A percentile compares a stretch with the other conserved stretches of the same genome.
These are phyloP conservation scores for Diarsia brunnea DNA, from an alignment of 2,888 invertebrate species.

Conservation along the genomic window DNA sequence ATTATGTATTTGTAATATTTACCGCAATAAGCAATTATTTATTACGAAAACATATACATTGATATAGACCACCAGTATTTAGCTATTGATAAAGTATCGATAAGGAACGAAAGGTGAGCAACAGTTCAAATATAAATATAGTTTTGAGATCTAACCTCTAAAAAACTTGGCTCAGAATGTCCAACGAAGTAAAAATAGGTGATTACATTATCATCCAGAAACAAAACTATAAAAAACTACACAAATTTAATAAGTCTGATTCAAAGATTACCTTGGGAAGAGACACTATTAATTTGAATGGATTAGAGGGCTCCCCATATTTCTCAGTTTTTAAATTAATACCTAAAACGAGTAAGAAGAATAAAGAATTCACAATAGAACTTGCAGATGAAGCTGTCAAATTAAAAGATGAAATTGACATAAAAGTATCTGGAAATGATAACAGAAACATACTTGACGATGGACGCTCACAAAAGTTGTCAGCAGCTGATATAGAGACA, in stretches of 20 bases:
- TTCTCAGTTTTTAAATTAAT: conserved; percentile 95
- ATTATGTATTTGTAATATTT: neutral
- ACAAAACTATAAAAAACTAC: conserved; percentile 94
- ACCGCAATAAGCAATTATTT: neutral
- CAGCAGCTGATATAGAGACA: conserved; percentile 95
- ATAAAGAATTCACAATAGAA: conserved; percentile 90
- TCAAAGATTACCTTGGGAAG: conserved; percentile 92
- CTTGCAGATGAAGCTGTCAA: conserved; percentile 86
- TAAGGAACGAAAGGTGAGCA: neutral
- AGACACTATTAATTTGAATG: conserved; percentile 92
- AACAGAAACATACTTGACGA: conserved; percentile 96
- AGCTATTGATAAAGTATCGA: conserved; percentile 11
- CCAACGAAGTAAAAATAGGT: conserved; percentile 88
- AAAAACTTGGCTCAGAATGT: conserved; percentile 38
- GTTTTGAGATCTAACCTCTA: conserved; percentile 36
- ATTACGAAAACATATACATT: neutral
- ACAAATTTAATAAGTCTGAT: conserved; percentile 92
- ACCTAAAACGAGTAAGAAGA: conserved; percentile 89
- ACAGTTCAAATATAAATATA: neutral
- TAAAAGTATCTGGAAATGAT: conserved; percentile 93
- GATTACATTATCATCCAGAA: conserved; percentile 94
- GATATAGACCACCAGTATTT: neutral
- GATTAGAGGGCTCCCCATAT: conserved; percentile 93
- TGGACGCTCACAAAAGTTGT: conserved; percentile 95
- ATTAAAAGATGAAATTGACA: conserved; percentile 92